Conservation (phyloP, 2,888 invertebrate genomes). For the Rugalucina vietnamica region DNA sequence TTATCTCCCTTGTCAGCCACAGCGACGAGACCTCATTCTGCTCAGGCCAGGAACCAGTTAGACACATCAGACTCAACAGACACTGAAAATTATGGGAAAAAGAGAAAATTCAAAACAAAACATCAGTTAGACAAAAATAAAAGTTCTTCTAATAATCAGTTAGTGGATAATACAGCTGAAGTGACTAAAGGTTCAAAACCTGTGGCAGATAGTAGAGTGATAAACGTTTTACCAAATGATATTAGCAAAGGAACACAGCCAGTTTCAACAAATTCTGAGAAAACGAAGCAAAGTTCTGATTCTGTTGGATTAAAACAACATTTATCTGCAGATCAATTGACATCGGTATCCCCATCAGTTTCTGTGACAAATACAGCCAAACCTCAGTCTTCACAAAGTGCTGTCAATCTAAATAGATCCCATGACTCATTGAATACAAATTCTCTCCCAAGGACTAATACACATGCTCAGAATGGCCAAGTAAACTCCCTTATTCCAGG, state of each 20-base stretch:
- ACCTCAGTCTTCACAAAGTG: background rate
- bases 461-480: background rate
- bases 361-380: background rate
- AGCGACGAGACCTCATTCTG: constrained; percentile 42
- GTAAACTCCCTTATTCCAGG: background rate
- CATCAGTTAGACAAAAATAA: constrained; percentile 75
- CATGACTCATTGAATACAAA: background rate
- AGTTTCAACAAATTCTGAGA: background rate
- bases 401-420: background rate
- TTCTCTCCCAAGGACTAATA: background rate
- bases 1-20: constrained; percentile 37
- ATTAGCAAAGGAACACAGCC: background rate
- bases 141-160: constrained; percentile 74
- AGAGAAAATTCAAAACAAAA: constrained; percentile 69
- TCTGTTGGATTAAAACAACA: background rate
- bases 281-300: background rate
- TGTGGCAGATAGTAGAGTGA: background rate
- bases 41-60: constrained; percentile 34
- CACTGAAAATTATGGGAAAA: constrained; percentile 70
- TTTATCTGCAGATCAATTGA: background rate
- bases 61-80: constrained; percentile 79
- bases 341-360: constrained; percentile 6
- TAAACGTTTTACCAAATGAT: constrained; percentile 15
- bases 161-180: constrained; percentile 31
- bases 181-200: background rate